Evolutionary conservation across 2,113 vertebrate genomes (phyloP), one percentile per base, ranked within the genome.

Genomic region (Climacteris rufus): DNA sequence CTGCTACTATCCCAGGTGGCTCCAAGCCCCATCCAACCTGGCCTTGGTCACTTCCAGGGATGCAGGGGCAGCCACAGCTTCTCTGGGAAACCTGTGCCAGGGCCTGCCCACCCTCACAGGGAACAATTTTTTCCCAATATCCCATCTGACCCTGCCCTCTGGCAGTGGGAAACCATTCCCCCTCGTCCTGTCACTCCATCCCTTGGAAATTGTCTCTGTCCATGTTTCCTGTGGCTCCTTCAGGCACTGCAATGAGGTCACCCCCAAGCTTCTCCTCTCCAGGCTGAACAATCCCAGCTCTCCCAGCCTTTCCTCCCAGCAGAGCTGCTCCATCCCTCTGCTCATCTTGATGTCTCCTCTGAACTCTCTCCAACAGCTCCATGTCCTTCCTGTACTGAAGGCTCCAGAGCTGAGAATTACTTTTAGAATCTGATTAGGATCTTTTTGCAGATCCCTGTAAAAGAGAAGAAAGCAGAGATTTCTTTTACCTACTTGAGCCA

Each of bases 361-460:
- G 54, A 56, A 0, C 49, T 70, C 64, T 39, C n/a, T 59, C 3
- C 65, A 63, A 20, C 13, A 64, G 65, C 49, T 80, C 57, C 76
- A 56, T 1, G 0, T 42, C 25, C 76, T 57, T 1, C 3, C 44
- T 59, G 37, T 1, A 31, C 3, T 56, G 54, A 17, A 10, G 16
- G 13, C 3, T 5, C 10, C 3, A 9, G 3, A 1, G 42, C 39
- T 24, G 44, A 14, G 10, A 92, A 20, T 15, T 85, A 15, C 2
- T 53, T 84, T 47, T 82, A 37, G 27, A 60, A 60, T 60, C 23
- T 39, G n/a, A 45, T 75, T 76, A 28, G 27, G 7, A 40, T 24
- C 16, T 84, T 37, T 78, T 82, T 64, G 11, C 30, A 68, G 15
- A 6, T 63, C 15, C 6, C 9, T 69, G 21, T 78, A 35, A 91